Base-by-base conservation (phyloP, 1,140 invertebrate genomes). In the Trachymyrmex cornetzi region DNA sequence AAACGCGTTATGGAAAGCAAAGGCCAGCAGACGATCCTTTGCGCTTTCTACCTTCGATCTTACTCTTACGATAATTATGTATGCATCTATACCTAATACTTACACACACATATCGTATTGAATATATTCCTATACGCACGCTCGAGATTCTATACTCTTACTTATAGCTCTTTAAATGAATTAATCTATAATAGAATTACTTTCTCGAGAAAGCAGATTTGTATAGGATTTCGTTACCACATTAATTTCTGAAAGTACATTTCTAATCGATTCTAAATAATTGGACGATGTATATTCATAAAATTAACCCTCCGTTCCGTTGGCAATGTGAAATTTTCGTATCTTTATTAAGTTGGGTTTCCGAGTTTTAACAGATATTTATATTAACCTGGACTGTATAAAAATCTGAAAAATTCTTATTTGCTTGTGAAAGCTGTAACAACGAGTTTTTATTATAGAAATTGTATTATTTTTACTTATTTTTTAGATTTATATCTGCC, bases 31-130 rank as follows among this genome's bases (percentile, higher is more conserved):
- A 94, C 93, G 94, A 93, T 94, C 94, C 93, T 92, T 84, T 85
- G 91, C 93, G 93, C 94, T 95, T 94, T 95, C 94, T 95, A 94
- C 92, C 93, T 94, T 93, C 93, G 93, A 94, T 94, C 93, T 92
- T 93, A 93, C 91, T 91, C 84, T 89, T 88, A 89, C 91, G 77
- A 85, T 92, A 93, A 94, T 94, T 94, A 94, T 93, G 90, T 90
- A 90, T 90, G 77, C 77, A 27, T 55, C 44, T 48, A 55, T 81
- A 38, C 34, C 0, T 38, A 38, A 48, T 85, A 38, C 34, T 0
- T 7, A 38, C 34, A 38, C 34, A 9, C 34, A 7, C 34, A 27
- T 2, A 7, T 16, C 44, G 22, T 44, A 22, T 24, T 19, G 27
- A 69, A 69, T 11, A 24, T 53, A 85, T 14, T 9, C 12, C 7